These are phyloP conservation scores for Dermolepida albohirtum DNA, from an alignment of 2,888 invertebrate genomes.

Conservation along the genomic window DNA sequence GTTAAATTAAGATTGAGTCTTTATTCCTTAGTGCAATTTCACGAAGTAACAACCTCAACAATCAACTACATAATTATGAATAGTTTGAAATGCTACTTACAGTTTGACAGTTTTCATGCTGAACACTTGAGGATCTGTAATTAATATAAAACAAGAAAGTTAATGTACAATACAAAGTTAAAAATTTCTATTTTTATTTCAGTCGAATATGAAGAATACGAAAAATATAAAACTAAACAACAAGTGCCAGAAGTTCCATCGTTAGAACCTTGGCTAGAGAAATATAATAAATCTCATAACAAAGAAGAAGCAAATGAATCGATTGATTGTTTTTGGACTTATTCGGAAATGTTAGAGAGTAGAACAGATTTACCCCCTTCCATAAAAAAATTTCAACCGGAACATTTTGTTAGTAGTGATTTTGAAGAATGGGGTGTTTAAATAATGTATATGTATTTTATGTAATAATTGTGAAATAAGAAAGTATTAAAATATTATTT, in stretches of 20 bases:
- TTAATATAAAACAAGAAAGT: no score
- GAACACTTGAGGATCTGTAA: no score
- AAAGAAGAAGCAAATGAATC: conserved; percentile 63
- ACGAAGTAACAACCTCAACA: no score
- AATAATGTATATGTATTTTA: conserved; percentile 21
- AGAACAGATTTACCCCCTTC: conserved; percentile 72
- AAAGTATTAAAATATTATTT: conserved; percentile 46
- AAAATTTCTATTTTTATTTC: neutral
- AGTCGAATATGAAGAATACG: conserved; percentile 61
- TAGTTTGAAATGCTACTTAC: no score
- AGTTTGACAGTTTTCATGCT: no score
- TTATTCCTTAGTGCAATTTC: no score
- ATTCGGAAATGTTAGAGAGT: conserved; percentile 66
- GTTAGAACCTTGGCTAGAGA: conserved; percentile 63
- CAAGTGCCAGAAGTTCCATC: conserved; percentile 58
- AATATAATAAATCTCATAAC: conserved; percentile 59
- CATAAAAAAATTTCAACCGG: conserved; percentile 68
- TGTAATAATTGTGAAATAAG: neutral
- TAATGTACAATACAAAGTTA: no score
- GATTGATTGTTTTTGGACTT: conserved; percentile 69
- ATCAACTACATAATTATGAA: no score
- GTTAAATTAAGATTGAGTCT: no score
- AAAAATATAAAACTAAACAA: conserved; percentile 45
- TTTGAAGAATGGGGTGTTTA: conserved; percentile 70
- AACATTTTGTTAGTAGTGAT: conserved; percentile 67